Percentiles rank a stretch among this genome's conserved stretches.
phyloP scores from a whole-genome alignment of 2,888 invertebrate species.

The Ctena decussata region DNA sequence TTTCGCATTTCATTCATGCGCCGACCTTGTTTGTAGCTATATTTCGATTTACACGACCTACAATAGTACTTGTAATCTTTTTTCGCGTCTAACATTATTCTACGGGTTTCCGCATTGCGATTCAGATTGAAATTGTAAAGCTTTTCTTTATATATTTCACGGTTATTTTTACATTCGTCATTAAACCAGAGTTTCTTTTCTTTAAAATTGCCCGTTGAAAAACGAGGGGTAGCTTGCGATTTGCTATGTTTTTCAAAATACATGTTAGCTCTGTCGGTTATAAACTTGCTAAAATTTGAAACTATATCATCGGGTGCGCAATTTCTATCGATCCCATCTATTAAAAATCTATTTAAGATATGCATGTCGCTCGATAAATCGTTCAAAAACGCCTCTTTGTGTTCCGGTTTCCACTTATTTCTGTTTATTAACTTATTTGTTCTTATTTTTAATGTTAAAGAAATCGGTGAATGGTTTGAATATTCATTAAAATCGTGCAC shows the following conservation, averaged over 20 bases:
- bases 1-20: not conserved
- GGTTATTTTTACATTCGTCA: not conserved
- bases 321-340: not conserved
- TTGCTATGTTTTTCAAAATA: not conserved
- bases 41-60: not conserved
- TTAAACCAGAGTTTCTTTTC: not conserved
- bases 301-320: not conserved
- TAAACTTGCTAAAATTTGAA: not conserved
- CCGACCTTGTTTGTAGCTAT: not conserved
- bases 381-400: not conserved
- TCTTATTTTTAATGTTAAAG: not conserved
- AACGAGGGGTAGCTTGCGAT: not conserved
- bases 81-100: not conserved
- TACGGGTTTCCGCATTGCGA: not conserved
- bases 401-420: not conserved
- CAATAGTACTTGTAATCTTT: not conserved
- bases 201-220: not conserved
- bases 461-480: conserved; percentile 9
- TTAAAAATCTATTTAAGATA: not conserved
- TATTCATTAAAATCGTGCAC: conserved; percentile 19
- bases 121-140: not conserved
- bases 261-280: not conserved
- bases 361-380: not conserved
- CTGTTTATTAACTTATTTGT: no score
- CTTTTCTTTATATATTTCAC: not conserved